These are phyloP conservation scores for Myiotriccus ornatus DNA, from an alignment of 2,797 vertebrate species.

Conservation along the genomic window DNA sequence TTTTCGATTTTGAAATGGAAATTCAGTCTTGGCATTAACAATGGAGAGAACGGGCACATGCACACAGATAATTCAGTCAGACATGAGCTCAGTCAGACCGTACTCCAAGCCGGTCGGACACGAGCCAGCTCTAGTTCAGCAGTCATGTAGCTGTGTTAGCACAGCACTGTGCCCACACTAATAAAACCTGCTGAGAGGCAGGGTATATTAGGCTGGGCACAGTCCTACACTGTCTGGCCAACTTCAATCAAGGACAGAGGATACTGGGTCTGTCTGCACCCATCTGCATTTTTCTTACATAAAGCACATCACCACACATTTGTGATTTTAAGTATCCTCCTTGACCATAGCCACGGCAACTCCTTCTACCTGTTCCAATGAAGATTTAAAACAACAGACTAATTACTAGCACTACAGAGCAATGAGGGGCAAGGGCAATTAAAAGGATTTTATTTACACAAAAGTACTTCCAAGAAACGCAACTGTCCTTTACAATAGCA, in stretches of 20 bases:
- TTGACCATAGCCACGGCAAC: not conserved
- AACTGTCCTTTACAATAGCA: not conserved
- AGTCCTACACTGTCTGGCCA: constrained; percentile 47
- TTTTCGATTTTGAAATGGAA: not conserved
- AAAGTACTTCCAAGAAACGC: not conserved
- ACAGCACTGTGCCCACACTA: constrained; percentile 9
- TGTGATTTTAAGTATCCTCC: not conserved
- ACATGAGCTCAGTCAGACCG: constrained; percentile 52
- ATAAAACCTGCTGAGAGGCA: constrained; percentile 22
- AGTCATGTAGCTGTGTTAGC: not conserved
- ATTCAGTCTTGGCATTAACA: constrained; percentile 26
- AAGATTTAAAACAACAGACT: not conserved
- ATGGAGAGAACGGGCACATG: constrained; percentile 14
- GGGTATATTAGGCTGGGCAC: not conserved
- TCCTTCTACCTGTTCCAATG: not conserved
- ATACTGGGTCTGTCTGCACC: not conserved
- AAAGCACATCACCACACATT: not conserved
- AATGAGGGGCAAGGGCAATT: not conserved
- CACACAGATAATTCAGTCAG: constrained; percentile 39
- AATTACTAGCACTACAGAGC: not conserved
- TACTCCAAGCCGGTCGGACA: constrained; percentile 35
- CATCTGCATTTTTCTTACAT: accelerated
- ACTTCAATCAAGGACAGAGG: not conserved
- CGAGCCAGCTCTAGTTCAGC: not conserved
- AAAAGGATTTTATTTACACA: not conserved